Conservation (phyloP, 2,113 vertebrate species). For the Chamaetylas fuelleborni region DNA sequence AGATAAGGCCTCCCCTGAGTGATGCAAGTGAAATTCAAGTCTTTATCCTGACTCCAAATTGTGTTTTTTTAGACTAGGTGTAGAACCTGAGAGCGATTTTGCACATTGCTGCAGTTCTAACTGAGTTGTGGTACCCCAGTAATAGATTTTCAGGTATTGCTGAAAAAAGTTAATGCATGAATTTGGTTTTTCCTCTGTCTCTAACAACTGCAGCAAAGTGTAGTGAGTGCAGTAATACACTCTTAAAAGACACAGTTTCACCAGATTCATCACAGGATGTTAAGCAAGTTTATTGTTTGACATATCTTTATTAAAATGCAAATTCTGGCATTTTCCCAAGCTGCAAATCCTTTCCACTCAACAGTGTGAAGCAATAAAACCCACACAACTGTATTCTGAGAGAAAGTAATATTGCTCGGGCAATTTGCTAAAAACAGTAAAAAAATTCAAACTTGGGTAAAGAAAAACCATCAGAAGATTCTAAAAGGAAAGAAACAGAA, state of each 20-base stretch:
- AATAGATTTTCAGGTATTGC: not conserved
- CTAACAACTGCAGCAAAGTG: not conserved
- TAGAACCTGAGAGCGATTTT: not conserved
- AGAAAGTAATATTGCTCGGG: not conserved
- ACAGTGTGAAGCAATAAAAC: not conserved
- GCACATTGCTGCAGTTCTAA: not conserved
- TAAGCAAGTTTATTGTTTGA: constrained; percentile 36
- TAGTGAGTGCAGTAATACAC: not conserved
- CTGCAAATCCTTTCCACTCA: not conserved
- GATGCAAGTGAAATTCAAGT: not conserved
- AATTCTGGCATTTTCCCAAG: constrained; percentile 45
- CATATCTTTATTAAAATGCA: constrained; percentile 59
- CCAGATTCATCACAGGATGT: not conserved
- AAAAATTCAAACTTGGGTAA: not conserved
- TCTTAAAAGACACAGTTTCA: not conserved
- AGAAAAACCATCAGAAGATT: not conserved
- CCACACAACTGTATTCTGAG: not conserved
- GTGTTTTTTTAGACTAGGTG: not conserved
- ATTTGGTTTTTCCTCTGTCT: not conserved
- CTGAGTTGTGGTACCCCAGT: not conserved
- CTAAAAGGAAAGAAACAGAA: not conserved
- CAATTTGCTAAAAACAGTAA: not conserved
- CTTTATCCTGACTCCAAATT: not conserved
- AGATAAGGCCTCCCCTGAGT: not conserved
- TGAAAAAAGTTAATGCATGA: not conserved